phyloP scores from a whole-genome alignment of 2,113 vertebrate species.

The Sitta europaea region DNA sequence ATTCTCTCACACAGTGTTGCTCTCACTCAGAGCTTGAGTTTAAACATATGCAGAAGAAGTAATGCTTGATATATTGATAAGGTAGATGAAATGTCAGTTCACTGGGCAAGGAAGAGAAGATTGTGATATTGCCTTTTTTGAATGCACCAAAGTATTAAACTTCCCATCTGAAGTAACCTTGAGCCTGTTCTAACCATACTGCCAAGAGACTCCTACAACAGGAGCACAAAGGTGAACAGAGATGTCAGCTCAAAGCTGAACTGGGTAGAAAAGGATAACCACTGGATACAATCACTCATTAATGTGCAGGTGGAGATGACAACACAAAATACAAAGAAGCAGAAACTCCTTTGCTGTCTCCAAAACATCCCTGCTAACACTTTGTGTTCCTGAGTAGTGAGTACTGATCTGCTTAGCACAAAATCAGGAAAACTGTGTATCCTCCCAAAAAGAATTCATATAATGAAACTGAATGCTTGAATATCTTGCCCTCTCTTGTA shows the following conservation, averaged over 20 bases:
- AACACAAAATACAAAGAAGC: not conserved
- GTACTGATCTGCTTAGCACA: not conserved
- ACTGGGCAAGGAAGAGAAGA: not conserved
- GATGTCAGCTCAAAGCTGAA: not conserved
- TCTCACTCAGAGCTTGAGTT: not conserved
- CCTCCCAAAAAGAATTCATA: not conserved
- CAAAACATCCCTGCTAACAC: not conserved
- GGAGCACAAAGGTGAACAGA: not conserved
- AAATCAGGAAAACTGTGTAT: not conserved
- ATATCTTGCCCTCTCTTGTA: not conserved
- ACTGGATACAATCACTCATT: not conserved
- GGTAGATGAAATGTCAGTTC: not conserved
- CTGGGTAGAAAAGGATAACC: not conserved
- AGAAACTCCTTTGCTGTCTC: not conserved
- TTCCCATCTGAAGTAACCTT: not conserved
- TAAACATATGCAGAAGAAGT: not conserved
- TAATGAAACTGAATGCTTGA: not conserved
- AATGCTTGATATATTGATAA: not conserved
- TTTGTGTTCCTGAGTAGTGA: not conserved
- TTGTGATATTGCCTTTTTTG: not conserved
- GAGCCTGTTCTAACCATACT: not conserved
- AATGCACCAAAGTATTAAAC: not conserved
- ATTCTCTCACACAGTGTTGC: rapidly evolving
- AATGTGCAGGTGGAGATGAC: not conserved
- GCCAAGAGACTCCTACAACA: not conserved